Percentiles rank a stretch among this genome's conserved stretches.
phyloP scores from a whole-genome alignment of 1,140 invertebrate species.

The Phymastichus coffea region DNA sequence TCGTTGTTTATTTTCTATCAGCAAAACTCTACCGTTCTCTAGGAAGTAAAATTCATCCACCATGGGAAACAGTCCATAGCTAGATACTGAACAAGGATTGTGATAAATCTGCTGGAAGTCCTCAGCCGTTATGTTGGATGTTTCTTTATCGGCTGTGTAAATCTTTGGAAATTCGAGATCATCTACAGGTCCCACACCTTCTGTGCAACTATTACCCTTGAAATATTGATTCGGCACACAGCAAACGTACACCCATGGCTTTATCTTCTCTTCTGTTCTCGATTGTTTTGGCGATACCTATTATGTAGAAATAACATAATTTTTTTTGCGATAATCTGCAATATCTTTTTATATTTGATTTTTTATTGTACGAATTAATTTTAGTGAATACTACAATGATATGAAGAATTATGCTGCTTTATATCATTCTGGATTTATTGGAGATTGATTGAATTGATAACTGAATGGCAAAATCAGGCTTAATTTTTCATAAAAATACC shows the following conservation, averaged over 20 bases:
- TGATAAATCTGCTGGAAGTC: conserved; percentile 26
- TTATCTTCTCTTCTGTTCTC: too few relatives aligned
- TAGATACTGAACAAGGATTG: conserved; percentile 30
- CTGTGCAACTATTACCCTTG: conserved; percentile 12
- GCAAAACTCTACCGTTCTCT: conserved; percentile 40
- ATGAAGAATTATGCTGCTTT: too few relatives aligned
- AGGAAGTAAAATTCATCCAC: conserved; percentile 43
- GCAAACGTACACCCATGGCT: conserved; percentile 32
- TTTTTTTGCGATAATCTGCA: too few relatives aligned
- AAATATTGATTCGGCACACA: conserved; percentile 34
- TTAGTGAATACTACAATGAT: too few relatives aligned
- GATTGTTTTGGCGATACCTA: too few relatives aligned
- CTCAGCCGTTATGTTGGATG: conserved; percentile 19
- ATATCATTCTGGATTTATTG: too few relatives aligned
- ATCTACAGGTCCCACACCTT: not conserved
- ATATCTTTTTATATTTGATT: too few relatives aligned
- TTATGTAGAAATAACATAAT: too few relatives aligned
- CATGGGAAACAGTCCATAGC: conserved; percentile 35
- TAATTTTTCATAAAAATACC: too few relatives aligned
- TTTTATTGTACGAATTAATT: too few relatives aligned
- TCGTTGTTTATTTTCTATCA: conserved; percentile 3
- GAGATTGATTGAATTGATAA: too few relatives aligned
- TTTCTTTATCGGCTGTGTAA: conserved; percentile 16
- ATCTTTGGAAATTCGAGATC: conserved; percentile 24
- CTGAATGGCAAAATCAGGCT: too few relatives aligned